These are phyloP conservation scores for Aromia moschata DNA, from an alignment of 2,888 invertebrate species.

Conservation along the genomic window DNA sequence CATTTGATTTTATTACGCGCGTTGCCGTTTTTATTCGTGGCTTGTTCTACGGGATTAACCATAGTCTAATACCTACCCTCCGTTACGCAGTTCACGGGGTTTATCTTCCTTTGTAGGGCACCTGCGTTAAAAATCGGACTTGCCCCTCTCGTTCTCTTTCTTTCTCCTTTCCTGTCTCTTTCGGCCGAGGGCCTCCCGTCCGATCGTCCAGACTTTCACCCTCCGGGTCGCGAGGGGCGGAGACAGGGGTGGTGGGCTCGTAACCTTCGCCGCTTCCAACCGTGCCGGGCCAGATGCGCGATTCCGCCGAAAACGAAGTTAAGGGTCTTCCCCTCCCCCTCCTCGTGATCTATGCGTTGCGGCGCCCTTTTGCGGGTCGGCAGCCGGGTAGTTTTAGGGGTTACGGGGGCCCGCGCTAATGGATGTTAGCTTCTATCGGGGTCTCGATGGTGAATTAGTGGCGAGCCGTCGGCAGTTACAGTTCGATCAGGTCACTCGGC, in stretches of 20 bases:
- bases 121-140: not conserved
- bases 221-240: not conserved
- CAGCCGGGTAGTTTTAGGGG: constrained; percentile 20
- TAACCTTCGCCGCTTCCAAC: not conserved
- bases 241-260: not conserved
- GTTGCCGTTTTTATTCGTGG: too few species aligned
- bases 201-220: constrained; percentile 3
- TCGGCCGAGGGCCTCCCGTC: not conserved
- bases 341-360: constrained; percentile 27
- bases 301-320: constrained; percentile 21
- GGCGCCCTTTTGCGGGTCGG: constrained; percentile 26
- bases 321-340: constrained; percentile 15
- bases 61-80: too few species aligned
- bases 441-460: too few species aligned
- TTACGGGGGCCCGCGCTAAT: not conserved
- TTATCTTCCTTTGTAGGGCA: too few species aligned
- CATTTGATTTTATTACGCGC: too few species aligned
- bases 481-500: too few species aligned
- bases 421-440: too few species aligned
- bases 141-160: not conserved
- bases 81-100: too few species aligned
- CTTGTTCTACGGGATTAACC: too few species aligned
- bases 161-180: not conserved
- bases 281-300: constrained; percentile 28
- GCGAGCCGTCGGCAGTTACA: too few species aligned